Evolutionary conservation across 2,888 invertebrate species (phyloP).

Genomic region (Nomada flava): DNA sequence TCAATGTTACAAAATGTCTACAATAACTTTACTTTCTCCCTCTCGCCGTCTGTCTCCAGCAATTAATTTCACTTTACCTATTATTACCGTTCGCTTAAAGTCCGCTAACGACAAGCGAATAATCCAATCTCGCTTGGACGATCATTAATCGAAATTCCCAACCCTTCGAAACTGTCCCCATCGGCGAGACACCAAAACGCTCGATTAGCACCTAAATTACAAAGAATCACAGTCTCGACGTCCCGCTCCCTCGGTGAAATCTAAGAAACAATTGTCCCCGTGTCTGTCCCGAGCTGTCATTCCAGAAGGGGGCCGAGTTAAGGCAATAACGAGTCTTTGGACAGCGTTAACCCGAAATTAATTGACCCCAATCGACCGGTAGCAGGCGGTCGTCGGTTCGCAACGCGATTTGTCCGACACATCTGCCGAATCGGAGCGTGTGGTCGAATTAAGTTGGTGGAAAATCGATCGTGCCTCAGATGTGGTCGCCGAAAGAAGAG

Average conservation of each 20-base stretch:
- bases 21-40: too few species aligned
- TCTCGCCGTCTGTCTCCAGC: too few species aligned
- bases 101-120: too few species aligned
- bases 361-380: constrained; percentile 55
- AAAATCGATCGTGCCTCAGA: constrained; percentile 13
- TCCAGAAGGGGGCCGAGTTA: constrained; percentile 28
- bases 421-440: constrained; percentile 64
- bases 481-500: constrained; percentile 33
- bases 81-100: not conserved
- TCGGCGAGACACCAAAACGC: not conserved
- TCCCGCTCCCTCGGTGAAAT: not conserved
- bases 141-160: not conserved
- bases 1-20: too few species aligned
- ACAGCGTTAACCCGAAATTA: constrained; percentile 61
- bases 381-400: constrained; percentile 46
- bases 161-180: not conserved
- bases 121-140: too few species aligned
- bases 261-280: constrained; percentile 25
- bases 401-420: constrained; percentile 59
- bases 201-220: not conserved
- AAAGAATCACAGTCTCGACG: constrained; percentile 5
- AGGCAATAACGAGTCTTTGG: constrained; percentile 54
- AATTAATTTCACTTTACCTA: too few species aligned
- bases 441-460: constrained; percentile 47
- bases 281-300: constrained; percentile 7